phyloP scores from a whole-genome alignment of 2,888 invertebrate genomes.

The Bimastos eiseni region DNA sequence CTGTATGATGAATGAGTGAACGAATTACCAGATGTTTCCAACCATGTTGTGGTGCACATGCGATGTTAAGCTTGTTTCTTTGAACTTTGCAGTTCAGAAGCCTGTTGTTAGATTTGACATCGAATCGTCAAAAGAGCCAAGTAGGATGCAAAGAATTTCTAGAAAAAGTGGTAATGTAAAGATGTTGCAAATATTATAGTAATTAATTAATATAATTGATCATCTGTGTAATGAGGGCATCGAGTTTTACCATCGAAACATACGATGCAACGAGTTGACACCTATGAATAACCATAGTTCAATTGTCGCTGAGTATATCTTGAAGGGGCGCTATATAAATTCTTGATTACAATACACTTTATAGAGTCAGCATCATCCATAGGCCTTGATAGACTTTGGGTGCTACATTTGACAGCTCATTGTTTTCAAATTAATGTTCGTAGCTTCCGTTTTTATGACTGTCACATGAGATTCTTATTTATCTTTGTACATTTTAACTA shows the following conservation, averaged over 20 bases:
- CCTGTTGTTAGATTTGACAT: background rate
- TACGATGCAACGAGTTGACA: background rate
- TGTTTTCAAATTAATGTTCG: background rate
- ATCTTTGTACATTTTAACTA: too few species aligned
- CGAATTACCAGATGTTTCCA: background rate
- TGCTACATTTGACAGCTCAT: background rate
- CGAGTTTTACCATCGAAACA: too few species aligned
- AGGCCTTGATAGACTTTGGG: background rate
- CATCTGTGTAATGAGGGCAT: background rate
- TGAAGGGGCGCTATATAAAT: background rate
- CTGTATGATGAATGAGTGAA: background rate
- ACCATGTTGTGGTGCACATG: background rate
- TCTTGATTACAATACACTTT: background rate
- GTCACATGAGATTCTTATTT: background rate
- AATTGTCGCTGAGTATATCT: background rate
- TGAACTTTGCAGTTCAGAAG: constrained; percentile 13
- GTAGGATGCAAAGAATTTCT: background rate
- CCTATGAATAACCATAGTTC: background rate
- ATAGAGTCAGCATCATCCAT: background rate
- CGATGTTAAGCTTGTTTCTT: background rate
- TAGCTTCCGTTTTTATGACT: background rate
- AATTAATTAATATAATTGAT: background rate
- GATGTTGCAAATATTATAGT: background rate
- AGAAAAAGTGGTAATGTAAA: background rate
- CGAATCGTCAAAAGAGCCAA: background rate